Evolutionary conservation across 1,140 invertebrate genomes (phyloP).

Genomic region (Gonioctena quinquepunctata): DNA sequence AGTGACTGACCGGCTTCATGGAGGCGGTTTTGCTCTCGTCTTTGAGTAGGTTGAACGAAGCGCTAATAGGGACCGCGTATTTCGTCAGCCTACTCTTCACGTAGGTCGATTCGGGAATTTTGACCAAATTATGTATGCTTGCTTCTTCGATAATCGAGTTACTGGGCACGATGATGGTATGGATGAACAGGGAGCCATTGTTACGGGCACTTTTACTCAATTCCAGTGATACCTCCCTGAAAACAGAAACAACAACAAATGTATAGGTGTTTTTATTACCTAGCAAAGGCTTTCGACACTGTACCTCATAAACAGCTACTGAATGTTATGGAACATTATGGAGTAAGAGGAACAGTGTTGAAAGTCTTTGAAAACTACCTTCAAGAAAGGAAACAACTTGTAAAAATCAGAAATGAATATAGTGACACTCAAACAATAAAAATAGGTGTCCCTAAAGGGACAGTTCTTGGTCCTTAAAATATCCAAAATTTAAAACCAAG

Average conservation of each 20-base stretch:
- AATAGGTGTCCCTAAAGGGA: too few species aligned
- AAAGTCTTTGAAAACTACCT: too few species aligned
- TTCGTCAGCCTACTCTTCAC: slow-evolving; percentile 47
- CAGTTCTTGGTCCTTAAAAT: too few species aligned
- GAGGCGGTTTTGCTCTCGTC: slow-evolving; percentile 33
- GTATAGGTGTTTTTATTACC: too few species aligned
- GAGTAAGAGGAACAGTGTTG: too few species aligned
- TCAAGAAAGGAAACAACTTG: too few species aligned
- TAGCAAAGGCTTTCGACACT: too few species aligned
- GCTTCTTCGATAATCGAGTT: slow-evolving; percentile 24
- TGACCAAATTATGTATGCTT: slow-evolving; percentile 31
- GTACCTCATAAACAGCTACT: too few species aligned
- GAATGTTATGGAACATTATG: too few species aligned
- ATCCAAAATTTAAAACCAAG: too few species aligned
- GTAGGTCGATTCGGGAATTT: slow-evolving; percentile 39
- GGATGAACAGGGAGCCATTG: slow-evolving; percentile 48
- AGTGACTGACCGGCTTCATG: slow-evolving; percentile 47
- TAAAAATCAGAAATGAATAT: too few species aligned
- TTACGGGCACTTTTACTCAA: slow-evolving; percentile 38
- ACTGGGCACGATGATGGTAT: slow-evolving; percentile 43
- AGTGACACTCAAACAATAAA: too few species aligned
- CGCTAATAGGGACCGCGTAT: slow-evolving; percentile 45
- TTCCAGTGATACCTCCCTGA: slow-evolving; percentile 39
- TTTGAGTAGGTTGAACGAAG: slow-evolving; percentile 51
- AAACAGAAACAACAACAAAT: slow-evolving; percentile 20